phyloP scores from a whole-genome alignment of 2,113 vertebrate species.

The Heterotis niloticus region DNA sequence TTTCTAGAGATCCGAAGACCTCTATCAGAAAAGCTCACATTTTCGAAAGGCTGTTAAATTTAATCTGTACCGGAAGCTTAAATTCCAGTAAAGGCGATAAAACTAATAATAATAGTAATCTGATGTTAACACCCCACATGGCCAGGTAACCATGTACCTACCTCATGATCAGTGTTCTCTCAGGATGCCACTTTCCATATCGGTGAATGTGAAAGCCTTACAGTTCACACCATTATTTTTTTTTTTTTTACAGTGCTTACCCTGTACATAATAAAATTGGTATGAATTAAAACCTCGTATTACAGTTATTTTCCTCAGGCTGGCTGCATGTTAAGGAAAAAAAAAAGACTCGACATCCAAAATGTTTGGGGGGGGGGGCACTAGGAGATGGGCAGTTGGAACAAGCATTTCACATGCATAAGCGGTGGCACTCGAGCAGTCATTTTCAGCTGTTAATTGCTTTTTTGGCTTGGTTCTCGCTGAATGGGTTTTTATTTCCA shows the following conservation, averaged over 20 bases:
- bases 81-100: background rate
- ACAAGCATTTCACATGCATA: slow-evolving; percentile 22
- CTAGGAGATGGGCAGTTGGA: slow-evolving; percentile 12
- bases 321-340: background rate
- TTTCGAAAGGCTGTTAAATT: no score
- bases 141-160: background rate
- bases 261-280: background rate
- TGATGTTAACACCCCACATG: background rate
- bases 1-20: no score
- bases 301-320: background rate
- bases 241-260: background rate
- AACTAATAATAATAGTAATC: background rate
- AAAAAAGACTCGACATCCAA: slow-evolving; percentile 1
- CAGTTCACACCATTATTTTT: background rate
- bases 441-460: slow-evolving; percentile 27
- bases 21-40: no score
- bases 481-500: slow-evolving; percentile 36
- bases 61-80: no score
- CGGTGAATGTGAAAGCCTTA: background rate
- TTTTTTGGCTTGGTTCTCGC: slow-evolving; percentile 30
- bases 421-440: slow-evolving; percentile 17
- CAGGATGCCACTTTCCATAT: background rate
- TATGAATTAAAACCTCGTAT: slow-evolving; percentile 6
- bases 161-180: no score
- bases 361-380: slow-evolving; percentile 11